These are phyloP conservation scores for Theodoxus fluviatilis DNA, from an alignment of 2,888 invertebrate species.

Conservation along the genomic window DNA sequence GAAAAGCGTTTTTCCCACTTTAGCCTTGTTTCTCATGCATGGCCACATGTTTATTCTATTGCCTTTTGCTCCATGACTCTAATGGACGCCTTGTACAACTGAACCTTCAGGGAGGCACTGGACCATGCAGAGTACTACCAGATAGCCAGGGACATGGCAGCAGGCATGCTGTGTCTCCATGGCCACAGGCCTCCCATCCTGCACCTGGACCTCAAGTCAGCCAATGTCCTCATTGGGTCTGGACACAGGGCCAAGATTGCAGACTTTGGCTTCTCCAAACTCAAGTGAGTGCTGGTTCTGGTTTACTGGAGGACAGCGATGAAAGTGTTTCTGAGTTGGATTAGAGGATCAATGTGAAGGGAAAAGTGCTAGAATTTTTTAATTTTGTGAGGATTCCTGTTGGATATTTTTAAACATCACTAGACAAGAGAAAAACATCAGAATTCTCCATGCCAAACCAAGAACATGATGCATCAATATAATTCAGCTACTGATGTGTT, in stretches of 20 bases:
- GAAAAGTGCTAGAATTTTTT: neutral
- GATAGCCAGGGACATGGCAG: constrained; percentile 53
- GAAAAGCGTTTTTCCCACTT: too few relatives aligned
- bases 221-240: constrained; percentile 55
- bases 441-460: too few relatives aligned
- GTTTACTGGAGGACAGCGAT: neutral
- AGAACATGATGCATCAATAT: too few relatives aligned
- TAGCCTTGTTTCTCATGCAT: neutral
- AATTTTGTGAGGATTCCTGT: too few relatives aligned
- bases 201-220: constrained; percentile 60
- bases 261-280: constrained; percentile 63
- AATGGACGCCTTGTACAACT: too few relatives aligned
- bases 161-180: constrained; percentile 61
- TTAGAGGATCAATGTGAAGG: neutral
- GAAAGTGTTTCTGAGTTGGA: neutral
- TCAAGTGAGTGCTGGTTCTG: constrained; percentile 44
- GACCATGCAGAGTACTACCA: constrained; percentile 57
- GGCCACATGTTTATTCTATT: too few relatives aligned
- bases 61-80: too few relatives aligned
- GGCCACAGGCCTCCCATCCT: constrained; percentile 55
- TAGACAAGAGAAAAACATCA: too few relatives aligned
- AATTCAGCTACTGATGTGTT: too few relatives aligned
- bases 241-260: constrained; percentile 57
- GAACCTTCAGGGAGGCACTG: too few relatives aligned
- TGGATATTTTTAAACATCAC: too few relatives aligned